Evolutionary conservation across 2,888 invertebrate species (phyloP), one percentile per base, ranked within the genome.

Genomic region (Coenonympha glycerion): DNA sequence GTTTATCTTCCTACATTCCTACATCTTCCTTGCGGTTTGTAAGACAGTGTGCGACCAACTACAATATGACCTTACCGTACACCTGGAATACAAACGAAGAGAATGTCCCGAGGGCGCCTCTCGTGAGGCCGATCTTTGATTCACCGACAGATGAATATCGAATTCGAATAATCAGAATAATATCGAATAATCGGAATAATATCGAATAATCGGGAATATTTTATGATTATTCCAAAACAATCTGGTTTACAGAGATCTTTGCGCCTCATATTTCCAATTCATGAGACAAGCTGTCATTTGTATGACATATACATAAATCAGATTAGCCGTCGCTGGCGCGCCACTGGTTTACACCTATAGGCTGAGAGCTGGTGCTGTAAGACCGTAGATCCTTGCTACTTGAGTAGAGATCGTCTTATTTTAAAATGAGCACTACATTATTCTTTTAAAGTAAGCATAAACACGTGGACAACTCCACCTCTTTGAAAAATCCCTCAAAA

Each of bases 271-370:
- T 49, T 49, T 42, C 41, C 41, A 36, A 33, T 47, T 40, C 33
- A 49, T 42, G 49, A 40, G 49, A 42, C 34, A 42, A 24, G 36
- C 42, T 49, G 49, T 42, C 49, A 42, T 49, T 49, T 36, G 34
- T 42, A 42, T 42, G 28, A 49, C 49, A 36, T 21, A 11, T 19
- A 49, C 19, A 49, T 49, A 49, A 49, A 49, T 49, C 49, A 36
- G 49, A 15, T 26, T 36, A 41, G 37, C 15, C 28, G 42, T 36
- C 33, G 37, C 15, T 21, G 36, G 41, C 26, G 42, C 49, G 49
- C 26, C 36, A 49, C 19, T 42, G 48, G 34, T 24, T 49, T 28
- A 41, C 15, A 13, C 21, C 4, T 1, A 13, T 44, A 44, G 42
- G 1, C 5, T 18, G 1, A 9, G 42, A 44, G 42, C 30, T 3